A percentile compares a stretch with the other conserved stretches of the same genome.
Conservation (phyloP, 2,113 vertebrate genomes). For the Muscicapa adusta region DNA sequence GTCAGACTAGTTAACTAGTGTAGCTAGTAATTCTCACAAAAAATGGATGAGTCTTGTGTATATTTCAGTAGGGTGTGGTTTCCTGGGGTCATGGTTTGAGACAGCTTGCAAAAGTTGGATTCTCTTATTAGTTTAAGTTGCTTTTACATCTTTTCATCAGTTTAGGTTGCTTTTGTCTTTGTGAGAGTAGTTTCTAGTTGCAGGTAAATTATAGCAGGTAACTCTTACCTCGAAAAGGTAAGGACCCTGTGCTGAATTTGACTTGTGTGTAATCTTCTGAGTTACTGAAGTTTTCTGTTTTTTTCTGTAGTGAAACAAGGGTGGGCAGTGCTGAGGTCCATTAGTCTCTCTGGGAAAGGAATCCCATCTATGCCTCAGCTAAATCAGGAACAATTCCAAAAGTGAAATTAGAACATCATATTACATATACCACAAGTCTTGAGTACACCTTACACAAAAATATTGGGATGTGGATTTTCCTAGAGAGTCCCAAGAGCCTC, state of each 20-base stretch:
- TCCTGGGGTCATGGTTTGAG: neutral
- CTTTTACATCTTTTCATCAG: neutral
- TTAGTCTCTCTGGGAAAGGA: neutral
- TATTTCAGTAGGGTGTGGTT: neutral
- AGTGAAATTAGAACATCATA: neutral
- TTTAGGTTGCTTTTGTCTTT: neutral
- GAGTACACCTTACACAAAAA: neutral
- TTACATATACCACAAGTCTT: neutral
- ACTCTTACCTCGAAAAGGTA: neutral
- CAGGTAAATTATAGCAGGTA: neutral
- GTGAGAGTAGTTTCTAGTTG: neutral
- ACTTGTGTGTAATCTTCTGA: neutral
- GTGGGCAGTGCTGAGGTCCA: neutral
- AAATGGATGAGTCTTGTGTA: neutral
- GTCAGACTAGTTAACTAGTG: neutral
- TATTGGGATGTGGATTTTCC: neutral
- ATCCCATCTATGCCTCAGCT: neutral
- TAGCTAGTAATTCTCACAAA: neutral
- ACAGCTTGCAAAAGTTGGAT: neutral
- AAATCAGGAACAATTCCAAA: neutral
- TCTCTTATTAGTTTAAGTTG: neutral
- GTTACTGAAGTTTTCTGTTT: neutral
- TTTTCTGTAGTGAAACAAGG: neutral
- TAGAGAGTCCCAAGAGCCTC: neutral
- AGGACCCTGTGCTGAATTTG: neutral